phyloP scores from a whole-genome alignment of 2,888 invertebrate species.

The Parascotia fuliginaria region DNA sequence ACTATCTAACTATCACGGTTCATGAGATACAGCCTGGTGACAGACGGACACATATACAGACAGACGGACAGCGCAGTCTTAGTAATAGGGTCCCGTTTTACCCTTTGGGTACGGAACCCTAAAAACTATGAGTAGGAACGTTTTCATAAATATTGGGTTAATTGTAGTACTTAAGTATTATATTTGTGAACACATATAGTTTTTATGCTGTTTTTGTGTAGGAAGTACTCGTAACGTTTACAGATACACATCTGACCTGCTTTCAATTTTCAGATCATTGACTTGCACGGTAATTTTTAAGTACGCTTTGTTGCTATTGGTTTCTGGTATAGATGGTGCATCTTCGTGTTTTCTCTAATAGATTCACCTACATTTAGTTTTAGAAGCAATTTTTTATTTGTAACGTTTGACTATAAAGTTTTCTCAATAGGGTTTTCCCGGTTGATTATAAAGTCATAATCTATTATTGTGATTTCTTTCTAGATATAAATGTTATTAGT shows the following conservation, averaged over 20 bases:
- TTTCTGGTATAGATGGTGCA: slow-evolving; percentile 30
- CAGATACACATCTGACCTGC: slow-evolving; percentile 28
- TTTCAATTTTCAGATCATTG: slow-evolving; percentile 42
- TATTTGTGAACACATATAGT: neutral
- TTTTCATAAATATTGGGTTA: too few relatives aligned
- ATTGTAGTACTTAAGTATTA: too few relatives aligned
- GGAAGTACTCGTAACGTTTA: neutral
- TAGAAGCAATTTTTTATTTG: too few relatives aligned
- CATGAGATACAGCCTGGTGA: too few relatives aligned
- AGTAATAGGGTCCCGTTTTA: too few relatives aligned
- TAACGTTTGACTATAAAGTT: neutral
- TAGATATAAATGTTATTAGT: slow-evolving; percentile 23
- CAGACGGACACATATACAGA: too few relatives aligned
- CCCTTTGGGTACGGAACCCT: too few relatives aligned
- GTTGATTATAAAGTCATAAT: slow-evolving; percentile 10
- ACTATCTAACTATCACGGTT: too few relatives aligned
- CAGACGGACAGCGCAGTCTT: too few relatives aligned
- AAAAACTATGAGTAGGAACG: too few relatives aligned
- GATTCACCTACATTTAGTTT: neutral
- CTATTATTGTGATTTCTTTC: slow-evolving; percentile 20
- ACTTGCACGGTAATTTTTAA: slow-evolving; percentile 42
- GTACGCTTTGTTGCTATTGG: slow-evolving; percentile 47
- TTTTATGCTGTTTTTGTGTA: neutral
- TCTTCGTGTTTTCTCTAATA: neutral
- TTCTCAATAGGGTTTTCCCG: neutral